phyloP scores from a whole-genome alignment of 2,113 vertebrate genomes.

The Labeo rohita region DNA sequence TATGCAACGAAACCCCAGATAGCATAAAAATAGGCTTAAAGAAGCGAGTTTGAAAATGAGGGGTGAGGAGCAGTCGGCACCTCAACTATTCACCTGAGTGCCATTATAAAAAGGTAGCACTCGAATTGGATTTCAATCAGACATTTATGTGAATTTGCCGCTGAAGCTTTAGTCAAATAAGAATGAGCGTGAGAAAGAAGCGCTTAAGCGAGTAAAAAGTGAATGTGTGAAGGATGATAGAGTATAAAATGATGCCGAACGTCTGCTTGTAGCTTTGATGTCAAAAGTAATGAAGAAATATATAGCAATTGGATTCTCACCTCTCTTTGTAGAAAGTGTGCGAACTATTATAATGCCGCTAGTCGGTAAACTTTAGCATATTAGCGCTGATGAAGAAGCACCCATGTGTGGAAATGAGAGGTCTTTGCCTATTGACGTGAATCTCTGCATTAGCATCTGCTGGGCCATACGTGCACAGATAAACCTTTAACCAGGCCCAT shows the following conservation, averaged over 20 bases:
- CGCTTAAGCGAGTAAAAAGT: neutral
- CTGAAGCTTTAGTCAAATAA: slow-evolving; percentile 20
- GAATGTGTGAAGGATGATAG: neutral
- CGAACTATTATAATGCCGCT: neutral
- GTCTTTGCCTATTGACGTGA: slow-evolving; percentile 62
- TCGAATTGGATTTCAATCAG: slow-evolving; percentile 38
- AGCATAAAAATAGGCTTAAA: slow-evolving; percentile 73
- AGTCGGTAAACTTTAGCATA: slow-evolving; percentile 32
- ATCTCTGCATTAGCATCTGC: slow-evolving; percentile 74
- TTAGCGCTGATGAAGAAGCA: slow-evolving; percentile 65
- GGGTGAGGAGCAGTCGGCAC: slow-evolving; percentile 32
- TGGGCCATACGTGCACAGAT: slow-evolving; percentile 72
- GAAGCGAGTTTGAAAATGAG: slow-evolving; percentile 65
- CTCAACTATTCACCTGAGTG: slow-evolving; percentile 54
- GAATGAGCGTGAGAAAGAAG: neutral
- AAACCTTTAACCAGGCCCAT: slow-evolving; percentile 69
- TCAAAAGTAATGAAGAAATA: slow-evolving; percentile 37
- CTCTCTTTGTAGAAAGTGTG: neutral
- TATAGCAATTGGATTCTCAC: neutral
- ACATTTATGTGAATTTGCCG: neutral
- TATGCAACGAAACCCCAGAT: slow-evolving; percentile 70
- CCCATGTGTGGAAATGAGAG: slow-evolving; percentile 60
- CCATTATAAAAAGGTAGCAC: slow-evolving; percentile 35
- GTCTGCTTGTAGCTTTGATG: neutral
- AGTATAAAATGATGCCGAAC: neutral